Base-by-base conservation (phyloP, 2,113 vertebrate genomes). In the Hymenochirus boettgeri region DNA sequence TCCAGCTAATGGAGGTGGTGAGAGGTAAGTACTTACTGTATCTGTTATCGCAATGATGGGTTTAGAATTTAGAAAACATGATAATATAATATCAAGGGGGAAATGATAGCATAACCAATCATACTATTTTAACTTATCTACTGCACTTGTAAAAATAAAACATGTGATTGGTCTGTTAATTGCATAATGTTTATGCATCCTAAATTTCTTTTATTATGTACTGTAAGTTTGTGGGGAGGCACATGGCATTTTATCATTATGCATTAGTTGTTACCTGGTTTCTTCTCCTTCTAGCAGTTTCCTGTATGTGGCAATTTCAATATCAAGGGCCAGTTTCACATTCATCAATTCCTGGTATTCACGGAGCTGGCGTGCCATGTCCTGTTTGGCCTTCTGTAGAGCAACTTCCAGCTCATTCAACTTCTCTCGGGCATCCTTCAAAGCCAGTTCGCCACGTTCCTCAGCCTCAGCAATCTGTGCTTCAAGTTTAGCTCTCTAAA, bases 341-440 rank as follows among this genome's bases (percentile, higher is more conserved):
- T 93, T 98, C 94, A 96, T 93, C 66, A 98, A 84, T 69, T 96
- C 90, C 80, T 97, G 95, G 76, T 98, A 95, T 17, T 98, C 89
- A 0, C 88, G 84, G 37, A 98, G 89, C 80, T 96, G 89, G 24
- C 81, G 80, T 0, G 93, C 92, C 93, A 98, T 88, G 76, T 95
- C 93, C 76, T 96, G 87, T 45, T 93, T 91, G 83, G 89, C 91
- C 78, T 83, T 89, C 76, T 95, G 93, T 24, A 98, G 83, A 59
- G 92, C 92, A 0, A 78, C 86, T 70, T 98, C 92, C 67, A 98
- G 81, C 53, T 91, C 86, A 11, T 70, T 85, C 74, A 97, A 81
- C 71, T 96, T 94, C 56, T 61, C n/a, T 63, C 85, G 91, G 75
- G 95, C 95, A 0, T 98, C 95, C 69, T 83, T 85, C 45, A 98